Percentiles rank a stretch among this genome's conserved stretches.
Conservation (phyloP, 2,888 invertebrate species). For the Aphidius colemani region DNA sequence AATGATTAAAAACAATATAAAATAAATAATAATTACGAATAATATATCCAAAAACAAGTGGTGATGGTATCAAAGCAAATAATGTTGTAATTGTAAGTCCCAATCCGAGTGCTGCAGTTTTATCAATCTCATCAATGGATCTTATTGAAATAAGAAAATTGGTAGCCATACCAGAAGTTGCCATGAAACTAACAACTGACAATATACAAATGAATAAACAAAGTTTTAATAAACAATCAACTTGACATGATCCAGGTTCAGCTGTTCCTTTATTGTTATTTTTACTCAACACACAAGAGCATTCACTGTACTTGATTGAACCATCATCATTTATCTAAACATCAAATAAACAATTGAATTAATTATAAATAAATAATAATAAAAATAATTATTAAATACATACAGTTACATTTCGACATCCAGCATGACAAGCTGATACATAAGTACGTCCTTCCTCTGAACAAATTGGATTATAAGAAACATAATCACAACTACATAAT, state of each 20-base stretch:
- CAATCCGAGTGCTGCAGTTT: slow-evolving; percentile 74
- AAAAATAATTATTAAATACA: slow-evolving; percentile 13
- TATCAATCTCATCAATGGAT: slow-evolving; percentile 75
- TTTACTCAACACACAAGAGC: slow-evolving; percentile 60
- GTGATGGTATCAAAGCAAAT: slow-evolving; percentile 76
- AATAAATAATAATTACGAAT: slow-evolving; percentile 62
- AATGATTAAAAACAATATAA: neutral
- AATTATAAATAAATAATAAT: neutral
- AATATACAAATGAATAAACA: slow-evolving; percentile 64
- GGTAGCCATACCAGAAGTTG: slow-evolving; percentile 67
- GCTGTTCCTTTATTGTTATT: slow-evolving; percentile 53
- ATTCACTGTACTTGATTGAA: slow-evolving; percentile 59
- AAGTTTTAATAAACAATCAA: slow-evolving; percentile 65
- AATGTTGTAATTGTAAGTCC: slow-evolving; percentile 72
- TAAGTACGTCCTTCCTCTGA: slow-evolving; percentile 70
- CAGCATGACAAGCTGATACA: slow-evolving; percentile 82
- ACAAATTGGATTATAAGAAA: slow-evolving; percentile 76
- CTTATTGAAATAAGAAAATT: slow-evolving; percentile 69
- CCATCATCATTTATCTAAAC: slow-evolving; percentile 46
- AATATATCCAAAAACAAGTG: slow-evolving; percentile 76
- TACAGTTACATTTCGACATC: slow-evolving; percentile 64
- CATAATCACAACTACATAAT: slow-evolving; percentile 72
- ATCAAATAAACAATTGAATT: neutral
- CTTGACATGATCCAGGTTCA: slow-evolving; percentile 63
- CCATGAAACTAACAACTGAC: slow-evolving; percentile 66